Evolutionary conservation across 2,797 vertebrate genomes (phyloP).

Genomic region (Anas bernieri): DNA sequence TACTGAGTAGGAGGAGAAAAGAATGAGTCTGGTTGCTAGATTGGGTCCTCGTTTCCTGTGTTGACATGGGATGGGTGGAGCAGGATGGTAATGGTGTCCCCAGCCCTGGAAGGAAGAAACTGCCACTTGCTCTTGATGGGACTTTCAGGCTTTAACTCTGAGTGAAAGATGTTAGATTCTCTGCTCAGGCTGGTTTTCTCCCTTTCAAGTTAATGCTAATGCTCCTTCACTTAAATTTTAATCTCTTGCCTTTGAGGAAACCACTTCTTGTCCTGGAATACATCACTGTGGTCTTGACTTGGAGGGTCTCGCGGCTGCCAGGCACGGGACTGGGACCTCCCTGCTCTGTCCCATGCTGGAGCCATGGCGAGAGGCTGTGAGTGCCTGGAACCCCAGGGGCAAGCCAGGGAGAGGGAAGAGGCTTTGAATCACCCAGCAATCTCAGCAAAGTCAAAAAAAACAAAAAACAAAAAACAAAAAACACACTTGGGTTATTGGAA

Average conservation of each 20-base stretch:
- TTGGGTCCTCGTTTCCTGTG: neutral
- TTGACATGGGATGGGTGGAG: neutral
- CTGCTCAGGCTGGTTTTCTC: neutral
- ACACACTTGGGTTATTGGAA: neutral
- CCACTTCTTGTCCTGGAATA: neutral
- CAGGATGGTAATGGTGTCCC: neutral
- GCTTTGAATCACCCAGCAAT: neutral
- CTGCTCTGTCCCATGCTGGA: neutral
- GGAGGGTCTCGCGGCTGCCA: neutral
- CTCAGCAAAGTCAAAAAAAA: neutral
- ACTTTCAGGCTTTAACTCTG: neutral
- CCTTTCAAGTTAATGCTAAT: neutral
- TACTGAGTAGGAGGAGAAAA: conserved; percentile 35
- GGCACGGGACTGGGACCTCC: neutral
- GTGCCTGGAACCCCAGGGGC: neutral
- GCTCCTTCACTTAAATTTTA: neutral
- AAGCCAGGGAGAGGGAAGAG: neutral
- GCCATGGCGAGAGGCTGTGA: neutral
- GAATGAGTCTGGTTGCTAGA: neutral
- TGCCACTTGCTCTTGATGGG: neutral
- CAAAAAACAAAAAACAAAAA: neutral
- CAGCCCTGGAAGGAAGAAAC: neutral
- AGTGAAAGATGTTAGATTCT: neutral
- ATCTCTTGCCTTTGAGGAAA: neutral
- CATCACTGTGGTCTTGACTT: neutral